Base-by-base conservation (phyloP, 1,140 invertebrate species). In the Drosophila teissieri region DNA sequence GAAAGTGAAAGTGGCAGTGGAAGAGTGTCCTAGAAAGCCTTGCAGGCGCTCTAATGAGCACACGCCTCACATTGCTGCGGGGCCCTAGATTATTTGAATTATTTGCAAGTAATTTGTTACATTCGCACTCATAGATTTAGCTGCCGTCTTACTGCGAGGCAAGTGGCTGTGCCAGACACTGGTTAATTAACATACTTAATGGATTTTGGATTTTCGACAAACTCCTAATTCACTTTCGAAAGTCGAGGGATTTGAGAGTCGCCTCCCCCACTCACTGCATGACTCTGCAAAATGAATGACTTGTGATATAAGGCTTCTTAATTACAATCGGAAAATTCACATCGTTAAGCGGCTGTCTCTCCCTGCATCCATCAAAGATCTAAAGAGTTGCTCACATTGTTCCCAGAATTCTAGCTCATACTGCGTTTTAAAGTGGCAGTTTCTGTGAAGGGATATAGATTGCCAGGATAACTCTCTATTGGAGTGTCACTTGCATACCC, bases 101-200 rank as follows among this genome's bases (percentile, higher is more conserved):
- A 88, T 88, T 88, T 88, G 84, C 84, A 80, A 89, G 84, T 89
- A 88, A 88, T 88, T 88, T 88, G 86, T 86, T 89, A 89, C 72
- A 57, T 78, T 78, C 58, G 60, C 74, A 78, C 74, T 61, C 74
- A 54, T 63, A 57, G 75, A 70, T 63, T 78, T 58, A 63, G 60
- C 60, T 3, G 14, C 15, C 56, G 5, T 36, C 53, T 83, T 63
- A 39, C 51, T 67, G 54, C 44, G 45, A n/a, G 34, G 17, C 51
- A 48, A 68, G 36, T 31, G 17, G 51, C 55, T 42, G 40, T 15
- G 37, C 37, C 49, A 67, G 61, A 62, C 54, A 73, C 61, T 67
- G 51, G 73, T 54, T 86, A 86, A 88, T 86, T 86, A 86, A 83
- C 83, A 79, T 73, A 74, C 83, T 86, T 86, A 86, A 88, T 88